Evolutionary conservation across 2,888 invertebrate species (phyloP), one percentile per base, ranked within the genome.

Genomic region (Resseliella maxima): DNA sequence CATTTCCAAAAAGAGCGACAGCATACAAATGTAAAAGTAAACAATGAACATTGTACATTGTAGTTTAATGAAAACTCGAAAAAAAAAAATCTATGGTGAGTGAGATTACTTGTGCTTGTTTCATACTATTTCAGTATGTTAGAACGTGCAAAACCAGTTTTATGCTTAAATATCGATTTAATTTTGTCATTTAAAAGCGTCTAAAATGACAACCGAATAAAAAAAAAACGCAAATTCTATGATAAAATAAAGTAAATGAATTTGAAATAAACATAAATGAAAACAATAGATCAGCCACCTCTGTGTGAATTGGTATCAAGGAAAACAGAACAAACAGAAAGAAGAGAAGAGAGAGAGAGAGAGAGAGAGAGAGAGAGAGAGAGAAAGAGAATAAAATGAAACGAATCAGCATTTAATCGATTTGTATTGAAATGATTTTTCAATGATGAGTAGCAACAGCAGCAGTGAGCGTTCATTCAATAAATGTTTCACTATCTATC

Each of bases 261-360:
- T n/a, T n/a, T n/a, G n/a, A n/a, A n/a, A 64, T 31, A 3, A 21
- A 21, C 54, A 31, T 64, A 64, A 64, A 27, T n/a, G 21, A 83
- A 83, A 83, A 83, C 38, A 83, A 83, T 83, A 38, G 83, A 38
- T 38, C 83, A 83, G 24, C 3, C 83, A 83, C 36, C 83, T 54
- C 18, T 83, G 38, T 83, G n/a, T n/a, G n/a, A n/a, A n/a, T n/a
- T n/a, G n/a, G n/a, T n/a, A n/a, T n/a, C n/a, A n/a, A n/a, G n/a
- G n/a, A n/a, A n/a, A n/a, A n/a, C n/a, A n/a, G 83, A 72, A 72
- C 72, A 31, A 18, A 31, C 15, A 15, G 31, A 35, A 31, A 72
- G 31, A 10, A 15, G 15, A 12, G 35, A n/a, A 3, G 12, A 50
- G 21, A 18, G n/a, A n/a, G n/a, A n/a, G n/a, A n/a, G n/a, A n/a